These are phyloP conservation scores for Lepidonotus clava DNA, from an alignment of 2,888 invertebrate genomes.

Conservation along the genomic window DNA sequence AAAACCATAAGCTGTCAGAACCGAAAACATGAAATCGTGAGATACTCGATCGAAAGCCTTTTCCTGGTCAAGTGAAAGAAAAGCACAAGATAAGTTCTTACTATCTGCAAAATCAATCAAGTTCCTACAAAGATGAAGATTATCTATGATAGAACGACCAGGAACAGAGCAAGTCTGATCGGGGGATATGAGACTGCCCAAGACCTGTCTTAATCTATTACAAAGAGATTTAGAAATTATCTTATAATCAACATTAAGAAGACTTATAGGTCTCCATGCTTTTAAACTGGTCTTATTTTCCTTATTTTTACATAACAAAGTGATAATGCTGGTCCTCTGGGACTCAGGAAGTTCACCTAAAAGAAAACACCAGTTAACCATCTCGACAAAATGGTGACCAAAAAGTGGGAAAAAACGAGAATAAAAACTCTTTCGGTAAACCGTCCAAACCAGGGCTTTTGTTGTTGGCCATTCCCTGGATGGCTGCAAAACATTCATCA, in stretches of 20 bases:
- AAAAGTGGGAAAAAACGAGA: neutral
- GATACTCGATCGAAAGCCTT: too few species aligned
- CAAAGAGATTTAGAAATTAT: neutral
- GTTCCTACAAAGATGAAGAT: too few species aligned
- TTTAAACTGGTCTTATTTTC: neutral
- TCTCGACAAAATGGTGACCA: neutral
- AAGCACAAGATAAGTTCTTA: too few species aligned
- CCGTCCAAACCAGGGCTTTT: slow-evolving; percentile 21
- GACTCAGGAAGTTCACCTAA: neutral
- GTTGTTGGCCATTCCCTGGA: neutral
- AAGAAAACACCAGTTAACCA: neutral
- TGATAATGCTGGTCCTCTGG: neutral
- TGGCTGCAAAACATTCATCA: neutral
- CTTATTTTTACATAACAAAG: neutral
- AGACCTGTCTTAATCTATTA: too few species aligned
- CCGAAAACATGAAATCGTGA: too few species aligned
- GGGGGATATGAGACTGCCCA: too few species aligned
- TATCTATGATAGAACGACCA: too few species aligned
- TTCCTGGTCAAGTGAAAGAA: too few species aligned
- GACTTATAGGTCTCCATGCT: slow-evolving; percentile 24
- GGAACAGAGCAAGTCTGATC: too few species aligned
- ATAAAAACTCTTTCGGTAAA: slow-evolving; percentile 25
- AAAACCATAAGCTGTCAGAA: too few species aligned
- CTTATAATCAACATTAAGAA: slow-evolving; percentile 18
- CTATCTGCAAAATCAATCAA: too few species aligned